Base-by-base conservation (phyloP, 2,113 vertebrate genomes). In the Hyaena hyaena region DNA sequence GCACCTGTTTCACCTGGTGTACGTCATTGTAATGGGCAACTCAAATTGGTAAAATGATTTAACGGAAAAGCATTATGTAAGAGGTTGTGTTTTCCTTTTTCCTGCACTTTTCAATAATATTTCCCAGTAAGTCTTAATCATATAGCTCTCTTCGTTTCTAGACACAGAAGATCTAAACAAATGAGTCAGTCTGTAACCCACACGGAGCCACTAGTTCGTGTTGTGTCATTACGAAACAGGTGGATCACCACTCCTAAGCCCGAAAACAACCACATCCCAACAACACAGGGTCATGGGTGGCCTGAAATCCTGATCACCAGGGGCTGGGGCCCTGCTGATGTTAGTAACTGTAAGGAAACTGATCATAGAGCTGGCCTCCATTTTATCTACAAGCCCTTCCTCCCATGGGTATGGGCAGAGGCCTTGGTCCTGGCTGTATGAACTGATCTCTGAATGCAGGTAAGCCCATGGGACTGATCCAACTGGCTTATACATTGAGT, bases 101-200 rank as follows among this genome's bases (percentile, higher is more conserved):
- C 76, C 61, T 87, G 73, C 15, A 96, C 81, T 93, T 83, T 88
- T 61, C 81, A 85, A 53, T 48, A 77, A 82, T 92, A 95, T 81
- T 93, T 96, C 31, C 35, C 24, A 53, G 55, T 53, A 73, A 92
- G 33, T 83, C 79, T 92, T 96, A 95, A 89, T 79, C 90, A 93
- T 88, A 95, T 79, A 81, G 95, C 21, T 95, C 77, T 82, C 43
- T 86, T 97, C 82, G 73, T 97, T 97, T 97, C 89, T 74, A 90
- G 91, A 96, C 93, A 97, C 74, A 87, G 89, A 97, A 84, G 55
- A 48, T 58, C 68, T 95, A 96, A 96, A 97, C 92, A 97, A 96
- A 66, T 98, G 98, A 97, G 92, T 97, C 96, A 98, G 58, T 10
- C 50, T 26, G 10, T 96, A 97, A 98, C 10, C 58, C 71, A 95